phyloP scores from a whole-genome alignment of 2,113 vertebrate species.

The Oriolus oriolus region DNA sequence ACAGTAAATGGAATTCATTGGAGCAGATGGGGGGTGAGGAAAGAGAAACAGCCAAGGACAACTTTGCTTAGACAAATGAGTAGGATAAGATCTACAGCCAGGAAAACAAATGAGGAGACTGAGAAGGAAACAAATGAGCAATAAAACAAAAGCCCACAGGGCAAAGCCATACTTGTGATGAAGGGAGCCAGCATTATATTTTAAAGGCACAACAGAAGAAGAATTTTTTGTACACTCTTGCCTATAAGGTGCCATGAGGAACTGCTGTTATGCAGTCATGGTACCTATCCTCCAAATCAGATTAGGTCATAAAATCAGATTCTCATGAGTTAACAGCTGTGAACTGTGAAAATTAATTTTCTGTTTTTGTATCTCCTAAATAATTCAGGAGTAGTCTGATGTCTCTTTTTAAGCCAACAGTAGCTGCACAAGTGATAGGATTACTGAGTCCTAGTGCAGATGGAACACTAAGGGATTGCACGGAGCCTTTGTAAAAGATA shows the following conservation, averaged over 20 bases:
- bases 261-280: background rate
- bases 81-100: slow-evolving; percentile 47
- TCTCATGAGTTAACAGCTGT: background rate
- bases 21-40: background rate
- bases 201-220: background rate
- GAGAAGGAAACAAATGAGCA: slow-evolving; percentile 56
- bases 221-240: background rate
- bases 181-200: slow-evolving; percentile 1
- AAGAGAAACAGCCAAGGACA: slow-evolving; percentile 37
- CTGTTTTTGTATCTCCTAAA: background rate
- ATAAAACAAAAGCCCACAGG: slow-evolving; percentile 13
- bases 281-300: background rate
- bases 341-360: background rate
- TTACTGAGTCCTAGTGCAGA: background rate
- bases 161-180: slow-evolving; percentile 9
- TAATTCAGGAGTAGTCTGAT: background rate
- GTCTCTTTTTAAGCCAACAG: background rate
- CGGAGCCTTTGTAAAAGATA: background rate
- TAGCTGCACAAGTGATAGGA: background rate
- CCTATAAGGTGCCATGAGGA: background rate
- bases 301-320: background rate
- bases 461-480: background rate
- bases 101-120: slow-evolving; percentile 58
- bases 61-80: slow-evolving; percentile 64
- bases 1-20: background rate